Evolutionary conservation across 2,888 invertebrate genomes (phyloP).

Genomic region (Seladonia tumulorum): DNA sequence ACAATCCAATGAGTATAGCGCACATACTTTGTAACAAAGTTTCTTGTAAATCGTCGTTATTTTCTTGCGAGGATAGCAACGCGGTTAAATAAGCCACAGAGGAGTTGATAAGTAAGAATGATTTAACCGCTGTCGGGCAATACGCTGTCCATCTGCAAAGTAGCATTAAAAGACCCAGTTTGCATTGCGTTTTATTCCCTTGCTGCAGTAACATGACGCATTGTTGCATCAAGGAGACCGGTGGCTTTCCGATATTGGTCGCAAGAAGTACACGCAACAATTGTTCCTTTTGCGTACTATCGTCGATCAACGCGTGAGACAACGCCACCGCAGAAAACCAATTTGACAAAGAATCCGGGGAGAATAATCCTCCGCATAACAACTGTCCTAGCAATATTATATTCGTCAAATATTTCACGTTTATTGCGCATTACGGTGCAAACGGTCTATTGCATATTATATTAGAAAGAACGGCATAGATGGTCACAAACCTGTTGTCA

Average conservation of each 20-base stretch:
- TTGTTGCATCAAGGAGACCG: constrained; percentile 95
- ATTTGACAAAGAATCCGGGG: constrained; percentile 93
- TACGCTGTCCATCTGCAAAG: constrained; percentile 94
- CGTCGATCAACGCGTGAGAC: constrained; percentile 95
- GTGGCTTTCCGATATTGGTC: constrained; percentile 92
- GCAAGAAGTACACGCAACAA: constrained; percentile 95
- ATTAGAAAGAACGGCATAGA: neutral
- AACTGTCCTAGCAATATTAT: constrained; percentile 89
- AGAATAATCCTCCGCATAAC: constrained; percentile 96
- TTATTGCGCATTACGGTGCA: neutral
- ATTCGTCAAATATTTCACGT: constrained; percentile 42
- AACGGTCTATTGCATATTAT: neutral
- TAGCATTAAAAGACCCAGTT: constrained; percentile 96
- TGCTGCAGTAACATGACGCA: constrained; percentile 94
- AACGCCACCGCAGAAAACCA: constrained; percentile 98
- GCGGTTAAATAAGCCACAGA: constrained; percentile 94
- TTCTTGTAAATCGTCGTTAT: constrained; percentile 96
- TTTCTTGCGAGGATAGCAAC: constrained; percentile 87
- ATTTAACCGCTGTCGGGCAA: constrained; percentile 93
- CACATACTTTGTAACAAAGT: constrained; percentile 94
- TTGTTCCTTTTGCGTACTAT: constrained; percentile 94
- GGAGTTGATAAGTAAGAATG: constrained; percentile 91
- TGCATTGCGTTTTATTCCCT: constrained; percentile 91
- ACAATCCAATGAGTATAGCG: constrained; percentile 96
- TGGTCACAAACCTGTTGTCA: constrained; percentile 86